A percentile compares a stretch with the other conserved stretches of the same genome.
These are phyloP conservation scores for Litocranius walleri DNA, from an alignment of 2,113 vertebrate species.

Conservation along the genomic window DNA sequence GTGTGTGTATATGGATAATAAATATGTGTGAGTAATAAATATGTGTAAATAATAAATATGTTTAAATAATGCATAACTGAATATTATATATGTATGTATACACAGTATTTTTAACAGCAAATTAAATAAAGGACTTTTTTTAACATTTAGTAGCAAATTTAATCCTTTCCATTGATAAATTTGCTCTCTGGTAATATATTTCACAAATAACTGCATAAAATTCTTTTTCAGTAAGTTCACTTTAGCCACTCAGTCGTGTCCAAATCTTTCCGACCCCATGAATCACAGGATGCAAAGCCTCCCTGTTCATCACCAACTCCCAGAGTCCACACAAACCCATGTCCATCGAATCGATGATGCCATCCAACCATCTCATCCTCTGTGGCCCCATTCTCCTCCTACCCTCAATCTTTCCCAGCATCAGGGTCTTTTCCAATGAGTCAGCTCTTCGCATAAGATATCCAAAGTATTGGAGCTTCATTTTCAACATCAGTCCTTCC, in stretches of 20 bases:
- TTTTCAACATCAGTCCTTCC: too few species aligned
- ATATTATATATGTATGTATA: neutral
- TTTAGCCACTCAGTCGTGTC: accelerated
- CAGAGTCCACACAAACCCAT: too few species aligned
- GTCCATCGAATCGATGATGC: accelerated
- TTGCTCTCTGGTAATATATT: neutral
- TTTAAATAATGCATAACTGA: too few species aligned
- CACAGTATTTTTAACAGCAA: neutral
- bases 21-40: neutral
- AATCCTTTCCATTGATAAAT: neutral
- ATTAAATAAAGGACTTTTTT: neutral
- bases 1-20: neutral
- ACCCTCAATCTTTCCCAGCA: too few species aligned
- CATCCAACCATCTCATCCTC: too few species aligned
- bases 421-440: too few species aligned
- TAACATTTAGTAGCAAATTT: neutral
- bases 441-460: accelerated
- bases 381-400: too few species aligned
- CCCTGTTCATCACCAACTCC: too few species aligned
- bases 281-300: accelerated
- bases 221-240: neutral
- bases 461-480: too few species aligned
- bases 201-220: neutral
- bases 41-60: neutral
- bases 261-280: accelerated